Evolutionary conservation across 1,140 invertebrate genomes (phyloP), one percentile per base, ranked within the genome.

Genomic region (Eriocheir sinensis): DNA sequence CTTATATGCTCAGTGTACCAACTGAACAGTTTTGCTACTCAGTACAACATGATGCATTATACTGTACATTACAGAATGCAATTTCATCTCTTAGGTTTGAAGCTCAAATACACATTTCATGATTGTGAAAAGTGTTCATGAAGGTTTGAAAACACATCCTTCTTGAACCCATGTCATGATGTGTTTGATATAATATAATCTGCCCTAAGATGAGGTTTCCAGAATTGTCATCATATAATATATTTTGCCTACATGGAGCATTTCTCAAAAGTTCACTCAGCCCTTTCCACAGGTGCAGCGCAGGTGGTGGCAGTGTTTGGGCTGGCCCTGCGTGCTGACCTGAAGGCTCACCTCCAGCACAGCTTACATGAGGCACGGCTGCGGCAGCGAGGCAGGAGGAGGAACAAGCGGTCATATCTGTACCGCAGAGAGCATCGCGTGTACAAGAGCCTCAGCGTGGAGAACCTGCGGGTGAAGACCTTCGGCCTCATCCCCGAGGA

Each of bases 391-490:
- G 79, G 36, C 40, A 81, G 38, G 27, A 81, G 34, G 17, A 80
- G 8, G 17, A 80, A 91, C 0, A 72, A 6, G 15, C n/a, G 3
- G 41, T 91, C 89, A 0, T 90, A 30, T 48, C 89, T 90, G 30
- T 60, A 36, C 17, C 44, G 34, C 36, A 89, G 27, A 2, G 38
- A 92, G 72, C 79, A 92, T 17, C 72, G 27, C 41, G 38, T 92
- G 38, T 92, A 81, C 80, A 53, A 41, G 27, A 92, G 79, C 32
- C 90, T 80, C 36, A 92, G 90, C 32, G 41, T 92, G 12, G 48
- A 92, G n/a, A 81, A 92, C 60, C 3, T 92, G 72, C 38, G 90
- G 38, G 36, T 38, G 21, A 81, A 92, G 60, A 92, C 90, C 12
- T 72, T 72, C 17, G 44, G 41, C 15, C 15, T 92, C 12, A 92